Base-by-base conservation (phyloP, 2,113 vertebrate species). In the Ploceus nigricollis region DNA sequence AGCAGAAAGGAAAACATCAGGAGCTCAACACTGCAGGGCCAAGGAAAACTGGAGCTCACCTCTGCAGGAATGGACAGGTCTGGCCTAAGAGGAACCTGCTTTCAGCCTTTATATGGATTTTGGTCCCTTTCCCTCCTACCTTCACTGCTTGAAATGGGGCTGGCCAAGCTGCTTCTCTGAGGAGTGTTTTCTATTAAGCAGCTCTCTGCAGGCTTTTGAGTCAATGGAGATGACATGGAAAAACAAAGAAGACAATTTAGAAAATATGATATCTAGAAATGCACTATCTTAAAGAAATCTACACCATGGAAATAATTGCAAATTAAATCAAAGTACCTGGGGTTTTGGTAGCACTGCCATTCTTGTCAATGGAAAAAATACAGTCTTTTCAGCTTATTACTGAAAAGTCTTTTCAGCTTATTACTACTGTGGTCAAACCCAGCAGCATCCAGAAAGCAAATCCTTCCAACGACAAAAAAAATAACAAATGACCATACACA, bases 21-120 rank as follows among this genome's bases (percentile, higher is more conserved):
- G 27, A 44, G 33, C 40, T 72, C 57, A 60, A 33, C 51, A 17
- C n/a, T 42, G 0, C 0, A 0, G 39, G 10, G 8, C 24, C 17
- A 37, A 69, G 81, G 33, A 58, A 85, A 39, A 66, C 22, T 6
- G 42, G 33, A 75, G 78, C 27, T 89, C 65, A 50, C 17, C 25
- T 65, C 78, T 28, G 30, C 60, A 70, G 47, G 42, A 31, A 57
- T 16, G 19, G 60, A 33, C 24, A 61, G 30, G 17, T 60, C 63
- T 64, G 6, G 1, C 39, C 39, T 51, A 20, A 69, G 40, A 90
- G 40, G n/a, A 68, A 79, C 33, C 51, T 71, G 39, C 54, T 71
- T 85, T 71, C 5, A 6, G 47, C 28, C 51, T 63, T 63, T 22
- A 47, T 13, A 7, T 19, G 24, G 39, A 19, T 40, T 85, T 68